Evolutionary conservation across 2,888 invertebrate species (phyloP), one percentile per base, ranked within the genome.

Genomic region (Limnephilus rhombicus): DNA sequence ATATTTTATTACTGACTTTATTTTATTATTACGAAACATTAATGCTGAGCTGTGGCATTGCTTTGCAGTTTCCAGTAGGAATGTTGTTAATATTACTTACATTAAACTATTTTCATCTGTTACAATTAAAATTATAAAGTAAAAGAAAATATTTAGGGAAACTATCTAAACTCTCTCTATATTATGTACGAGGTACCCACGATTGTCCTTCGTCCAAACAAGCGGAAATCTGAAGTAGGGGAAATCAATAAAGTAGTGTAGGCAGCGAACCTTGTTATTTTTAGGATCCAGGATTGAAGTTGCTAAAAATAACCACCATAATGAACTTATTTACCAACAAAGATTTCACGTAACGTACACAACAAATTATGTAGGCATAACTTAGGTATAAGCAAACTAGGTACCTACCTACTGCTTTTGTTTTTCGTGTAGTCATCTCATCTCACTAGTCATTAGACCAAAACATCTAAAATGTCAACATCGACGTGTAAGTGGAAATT

Each of bases 261-360:
- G 83, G 53, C 53, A 68, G 53, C 53, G 18, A 68, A 24, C 53
- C 53, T 68, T 68, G 83, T 18, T 83, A 83, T 83, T 83, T 83
- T 83, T 83, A 83, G 34, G 37, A 83, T 34, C 83, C 83, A 15
- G 83, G 83, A 31, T 37, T 83, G 34, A 34, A 37, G 82, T 18
- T 34, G 37, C 83, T 83, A 34, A 83, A 83, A 83, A 37, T 83
- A 83, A 2, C 45, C 45, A 45, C 45, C 11, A 12, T 45, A 45
- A 45, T 45, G 45, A 45, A 45, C 11, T 45, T 45, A 45, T 45
- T 45, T 45, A 45, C 45, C 11, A 45, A 45, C 45, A 41, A 41
- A 4, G 11, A 41, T 45, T 45, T 45, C 45, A 45, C 45, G 45
- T 45, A 45, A 45, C 45, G 45, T 45, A 7, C 45, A 45, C 45